phyloP scores from a whole-genome alignment of 2,113 vertebrate genomes.

The Halichoerus grypus region DNA sequence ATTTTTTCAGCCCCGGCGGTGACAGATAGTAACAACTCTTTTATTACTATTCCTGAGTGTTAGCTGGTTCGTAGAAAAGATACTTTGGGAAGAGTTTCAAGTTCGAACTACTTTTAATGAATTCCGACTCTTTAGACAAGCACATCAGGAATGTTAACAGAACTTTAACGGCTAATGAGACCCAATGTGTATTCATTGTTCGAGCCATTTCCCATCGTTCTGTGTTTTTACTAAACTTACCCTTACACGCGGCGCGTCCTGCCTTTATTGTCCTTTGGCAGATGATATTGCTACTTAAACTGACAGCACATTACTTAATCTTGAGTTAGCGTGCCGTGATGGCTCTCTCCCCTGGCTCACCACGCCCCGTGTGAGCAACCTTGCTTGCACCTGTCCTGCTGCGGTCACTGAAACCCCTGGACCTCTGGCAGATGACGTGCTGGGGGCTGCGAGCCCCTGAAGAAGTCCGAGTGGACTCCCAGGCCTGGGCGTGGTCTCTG shows the following conservation, averaged over 20 bases:
- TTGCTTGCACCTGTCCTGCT: background rate
- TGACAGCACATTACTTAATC: background rate
- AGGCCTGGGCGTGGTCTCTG: background rate
- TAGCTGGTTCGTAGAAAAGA: background rate
- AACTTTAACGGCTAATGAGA: background rate
- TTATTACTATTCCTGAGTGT: background rate
- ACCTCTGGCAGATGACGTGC: background rate
- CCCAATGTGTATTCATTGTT: background rate
- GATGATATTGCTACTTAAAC: accelerated
- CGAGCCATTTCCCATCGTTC: background rate
- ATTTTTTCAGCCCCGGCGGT: background rate
- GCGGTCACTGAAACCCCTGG: accelerated
- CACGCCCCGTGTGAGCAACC: accelerated
- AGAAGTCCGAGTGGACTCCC: accelerated
- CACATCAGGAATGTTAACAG: background rate
- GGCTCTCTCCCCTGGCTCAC: background rate
- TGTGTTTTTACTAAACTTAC: background rate
- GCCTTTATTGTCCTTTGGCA: background rate
- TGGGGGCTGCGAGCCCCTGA: background rate
- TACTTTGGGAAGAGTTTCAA: background rate
- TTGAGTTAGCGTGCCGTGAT: background rate
- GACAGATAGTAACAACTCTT: background rate
- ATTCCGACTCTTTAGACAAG: background rate
- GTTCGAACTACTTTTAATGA: background rate
- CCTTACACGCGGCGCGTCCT: accelerated